phyloP scores from a whole-genome alignment of 2,113 vertebrate genomes.

The Cnemophilus loriae region DNA sequence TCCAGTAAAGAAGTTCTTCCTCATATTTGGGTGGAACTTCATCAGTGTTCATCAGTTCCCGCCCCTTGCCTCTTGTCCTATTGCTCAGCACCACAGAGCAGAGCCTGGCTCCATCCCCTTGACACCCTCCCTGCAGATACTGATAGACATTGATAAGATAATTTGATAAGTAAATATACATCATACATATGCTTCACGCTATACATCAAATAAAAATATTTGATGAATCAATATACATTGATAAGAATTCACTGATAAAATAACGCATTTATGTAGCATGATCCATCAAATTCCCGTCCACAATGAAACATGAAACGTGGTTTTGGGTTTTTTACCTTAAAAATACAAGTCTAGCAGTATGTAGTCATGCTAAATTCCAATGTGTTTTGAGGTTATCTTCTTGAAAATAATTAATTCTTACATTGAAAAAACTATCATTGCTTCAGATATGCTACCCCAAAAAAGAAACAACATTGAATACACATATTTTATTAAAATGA shows the following conservation, averaged over 20 bases:
- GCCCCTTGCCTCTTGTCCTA: background rate
- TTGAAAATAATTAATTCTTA: background rate
- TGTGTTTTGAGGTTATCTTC: background rate
- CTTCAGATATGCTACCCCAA: background rate
- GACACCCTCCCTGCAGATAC: background rate
- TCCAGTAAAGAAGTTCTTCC: background rate
- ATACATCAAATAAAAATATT: background rate
- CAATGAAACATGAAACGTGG: background rate
- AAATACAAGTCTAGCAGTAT: background rate
- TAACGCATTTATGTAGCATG: background rate
- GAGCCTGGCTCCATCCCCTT: background rate
- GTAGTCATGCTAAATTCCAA: background rate
- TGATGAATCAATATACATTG: background rate
- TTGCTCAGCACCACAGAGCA: background rate
- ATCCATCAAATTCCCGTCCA: background rate
- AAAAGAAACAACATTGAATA: background rate
- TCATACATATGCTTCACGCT: no score
- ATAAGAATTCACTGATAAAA: background rate
- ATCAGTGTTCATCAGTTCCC: background rate
- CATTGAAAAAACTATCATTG: background rate
- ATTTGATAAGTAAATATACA: background rate
- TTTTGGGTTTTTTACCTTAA: background rate
- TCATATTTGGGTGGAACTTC: background rate
- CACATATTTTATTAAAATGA: rapidly evolving
- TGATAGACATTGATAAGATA: no score